Evolutionary conservation across 2,888 invertebrate species (phyloP).

Genomic region (Imbricaverruca yamaguchii): DNA sequence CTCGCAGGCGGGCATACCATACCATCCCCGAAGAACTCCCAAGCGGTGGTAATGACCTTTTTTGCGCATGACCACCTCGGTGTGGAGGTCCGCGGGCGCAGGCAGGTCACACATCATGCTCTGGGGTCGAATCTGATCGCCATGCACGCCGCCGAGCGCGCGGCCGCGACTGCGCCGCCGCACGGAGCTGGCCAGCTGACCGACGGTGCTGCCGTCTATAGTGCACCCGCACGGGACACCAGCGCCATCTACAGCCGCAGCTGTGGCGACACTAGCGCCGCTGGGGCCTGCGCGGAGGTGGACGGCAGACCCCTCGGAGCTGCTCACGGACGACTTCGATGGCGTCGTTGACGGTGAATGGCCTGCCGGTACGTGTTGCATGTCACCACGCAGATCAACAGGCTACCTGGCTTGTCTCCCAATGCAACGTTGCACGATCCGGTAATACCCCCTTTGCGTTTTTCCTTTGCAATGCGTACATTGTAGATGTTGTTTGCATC

Average conservation of each 20-base stretch:
- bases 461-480: no score
- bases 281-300: neutral
- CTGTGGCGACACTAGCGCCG: neutral
- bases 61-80: neutral
- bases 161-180: neutral
- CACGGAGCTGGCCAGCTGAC: neutral
- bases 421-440: no score
- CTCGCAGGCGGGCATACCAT: no score
- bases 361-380: no score
- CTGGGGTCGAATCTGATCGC: neutral
- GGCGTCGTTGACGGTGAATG: neutral
- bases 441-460: no score
- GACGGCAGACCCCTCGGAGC: neutral
- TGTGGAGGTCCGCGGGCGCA: neutral
- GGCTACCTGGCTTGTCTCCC: no score
- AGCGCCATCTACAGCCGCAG: neutral
- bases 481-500: no score
- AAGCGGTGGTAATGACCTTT: no score
- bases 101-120: constrained; percentile 3
- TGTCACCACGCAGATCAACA: no score
- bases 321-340: neutral
- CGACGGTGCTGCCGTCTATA: neutral
- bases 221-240: neutral
- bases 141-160: neutral
- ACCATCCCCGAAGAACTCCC: no score